phyloP scores from a whole-genome alignment of 2,888 invertebrate genomes.

The Epirrita christyi region DNA sequence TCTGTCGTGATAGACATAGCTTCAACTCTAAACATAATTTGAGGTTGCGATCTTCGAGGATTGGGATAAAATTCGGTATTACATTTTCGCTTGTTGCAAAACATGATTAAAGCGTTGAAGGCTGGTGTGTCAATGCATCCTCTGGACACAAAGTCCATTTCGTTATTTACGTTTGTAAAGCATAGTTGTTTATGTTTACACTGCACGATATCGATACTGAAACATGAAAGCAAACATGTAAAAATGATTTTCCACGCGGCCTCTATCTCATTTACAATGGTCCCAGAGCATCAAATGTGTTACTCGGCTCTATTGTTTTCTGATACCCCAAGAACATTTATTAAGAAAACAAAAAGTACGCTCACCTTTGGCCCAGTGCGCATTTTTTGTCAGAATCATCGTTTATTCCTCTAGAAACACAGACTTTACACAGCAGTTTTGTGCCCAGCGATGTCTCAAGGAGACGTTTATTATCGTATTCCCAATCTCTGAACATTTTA shows the following conservation, averaged over 20 bases:
- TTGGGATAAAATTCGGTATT: conserved; percentile 42
- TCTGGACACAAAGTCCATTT: conserved; percentile 54
- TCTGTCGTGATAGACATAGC: conserved; percentile 1
- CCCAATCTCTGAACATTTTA: conserved; percentile 59
- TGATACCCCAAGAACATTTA: too few species aligned
- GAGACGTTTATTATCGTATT: conserved; percentile 62
- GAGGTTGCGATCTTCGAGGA: conserved; percentile 2
- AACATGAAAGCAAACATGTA: conserved; percentile 39
- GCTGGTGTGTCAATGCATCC: conserved; percentile 60
- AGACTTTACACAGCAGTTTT: conserved; percentile 63
- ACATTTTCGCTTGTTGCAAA: conserved; percentile 56
- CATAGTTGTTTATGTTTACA: conserved; percentile 61
- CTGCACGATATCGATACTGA: conserved; percentile 57
- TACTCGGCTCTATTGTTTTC: too few species aligned
- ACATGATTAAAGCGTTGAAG: conserved; percentile 58
- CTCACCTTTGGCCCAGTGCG: conserved; percentile 58
- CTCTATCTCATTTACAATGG: too few species aligned
- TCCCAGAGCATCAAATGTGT: too few species aligned
- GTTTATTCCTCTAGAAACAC: conserved; percentile 57
- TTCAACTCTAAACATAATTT: too few species aligned
- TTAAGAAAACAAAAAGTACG: too few species aligned
- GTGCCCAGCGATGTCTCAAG: conserved; percentile 46
- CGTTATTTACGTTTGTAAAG: conserved; percentile 58
- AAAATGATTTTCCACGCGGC: neutral
- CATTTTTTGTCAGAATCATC: conserved; percentile 52